Percentiles rank a stretch among this genome's conserved stretches.
These are phyloP conservation scores for Bos indicus DNA, from an alignment of 2,113 vertebrate genomes.

Conservation along the genomic window DNA sequence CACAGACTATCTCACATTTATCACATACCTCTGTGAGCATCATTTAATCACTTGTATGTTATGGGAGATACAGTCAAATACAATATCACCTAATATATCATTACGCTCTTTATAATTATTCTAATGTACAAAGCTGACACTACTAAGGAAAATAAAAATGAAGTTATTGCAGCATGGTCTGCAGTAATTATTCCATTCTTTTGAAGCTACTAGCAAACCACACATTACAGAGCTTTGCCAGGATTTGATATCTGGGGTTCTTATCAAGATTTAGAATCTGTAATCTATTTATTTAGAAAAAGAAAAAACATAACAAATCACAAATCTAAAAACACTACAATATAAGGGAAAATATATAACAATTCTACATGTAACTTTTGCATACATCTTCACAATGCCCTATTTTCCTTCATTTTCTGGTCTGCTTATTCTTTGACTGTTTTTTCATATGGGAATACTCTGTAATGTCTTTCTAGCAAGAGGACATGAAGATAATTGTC, in stretches of 20 bases:
- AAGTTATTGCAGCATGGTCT: not conserved
- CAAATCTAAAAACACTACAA: not conserved
- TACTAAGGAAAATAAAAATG: not conserved
- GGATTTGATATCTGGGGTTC: not conserved
- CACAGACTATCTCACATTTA: not conserved
- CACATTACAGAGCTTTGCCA: not conserved
- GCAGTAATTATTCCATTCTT: not conserved
- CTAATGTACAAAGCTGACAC: not conserved
- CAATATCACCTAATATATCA: not conserved
- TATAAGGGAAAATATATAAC: not conserved
- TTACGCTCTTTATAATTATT: not conserved
- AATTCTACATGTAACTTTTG: slow-evolving; percentile 8
- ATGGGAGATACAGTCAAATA: not conserved
- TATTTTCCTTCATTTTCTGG: not conserved
- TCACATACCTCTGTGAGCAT: fast-evolving
- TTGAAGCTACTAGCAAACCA: not conserved
- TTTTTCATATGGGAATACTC: not conserved
- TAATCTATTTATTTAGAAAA: not conserved
- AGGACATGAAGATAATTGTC: not conserved
- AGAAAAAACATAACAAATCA: not conserved
- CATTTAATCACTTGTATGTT: not conserved
- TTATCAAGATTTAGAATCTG: not conserved
- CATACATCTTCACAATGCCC: not conserved
- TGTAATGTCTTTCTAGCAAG: not conserved
- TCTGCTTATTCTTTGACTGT: not conserved